Evolutionary conservation across 2,888 invertebrate species (phyloP), one percentile per base, ranked within the genome.

Genomic region (Sinohyriopsis cumingii): DNA sequence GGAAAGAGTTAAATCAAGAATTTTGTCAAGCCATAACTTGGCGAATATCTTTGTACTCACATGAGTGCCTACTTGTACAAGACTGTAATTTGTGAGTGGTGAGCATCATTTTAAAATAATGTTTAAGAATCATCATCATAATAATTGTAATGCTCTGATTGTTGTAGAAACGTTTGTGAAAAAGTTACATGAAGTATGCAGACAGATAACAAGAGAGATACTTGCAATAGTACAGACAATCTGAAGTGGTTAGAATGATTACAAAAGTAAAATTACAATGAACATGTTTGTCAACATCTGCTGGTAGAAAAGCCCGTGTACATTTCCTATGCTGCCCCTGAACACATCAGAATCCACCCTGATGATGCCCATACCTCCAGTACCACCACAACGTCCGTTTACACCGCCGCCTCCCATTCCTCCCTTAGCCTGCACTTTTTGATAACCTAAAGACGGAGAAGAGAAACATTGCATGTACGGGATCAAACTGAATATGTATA

Each of bases 371-470:
- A 68, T 55, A 4, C 81, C 80, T 3, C 84, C 84, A 45, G 67
- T 55, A 0, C 82, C 84, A 0, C 82, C 84, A 63, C 81, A 79
- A n/a, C 76, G 75, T 15, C 64, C 57, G 15, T 54, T 59, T 5
- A 72, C 67, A 1, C 79, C 80, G 0, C 79, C 79, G 1, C 84
- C 84, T n/a, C 82, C 84, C 0, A 33, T 28, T 9, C 84, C 84
- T 9, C 83, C 83, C 68, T 73, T 69, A 5, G 74, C 73, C 73
- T 72, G 79, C 60, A 84, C 62, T 19, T 66, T 75, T 59, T 73
- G 71, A n/a, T 67, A 65, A 61, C 79, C 83, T 83, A 64, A 0
- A 68, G 59, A 25, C 5, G 20, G 59, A 19, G 53, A 19, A 33
- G 22, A 24, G 25, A 62, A 22, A 22, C 19, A 54, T 25, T 62